Percentiles rank a stretch among this genome's conserved stretches.
phyloP scores from a whole-genome alignment of 2,888 invertebrate species.

The Sminthurinus aureus region DNA sequence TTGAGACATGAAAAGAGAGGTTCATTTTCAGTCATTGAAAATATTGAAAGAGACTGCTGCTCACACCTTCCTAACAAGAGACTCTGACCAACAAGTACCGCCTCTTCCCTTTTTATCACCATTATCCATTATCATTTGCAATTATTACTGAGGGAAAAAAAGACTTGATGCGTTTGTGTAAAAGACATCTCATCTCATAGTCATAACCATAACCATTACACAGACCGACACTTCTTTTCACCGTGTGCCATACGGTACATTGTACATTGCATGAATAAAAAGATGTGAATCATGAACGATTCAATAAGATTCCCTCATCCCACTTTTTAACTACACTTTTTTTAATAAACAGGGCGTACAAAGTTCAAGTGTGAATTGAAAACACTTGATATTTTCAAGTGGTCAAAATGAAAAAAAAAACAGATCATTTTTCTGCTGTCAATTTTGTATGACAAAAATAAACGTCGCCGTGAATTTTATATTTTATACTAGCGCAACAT shows the following conservation, averaged over 20 bases:
- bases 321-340: too few relatives aligned
- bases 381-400: slow-evolving; percentile 10
- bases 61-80: slow-evolving; percentile 39
- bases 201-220: slow-evolving; percentile 16
- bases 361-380: background rate
- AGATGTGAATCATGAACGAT: too few relatives aligned
- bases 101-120: slow-evolving; percentile 27
- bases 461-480: too few relatives aligned
- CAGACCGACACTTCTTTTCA: slow-evolving; percentile 29
- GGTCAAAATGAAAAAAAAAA: background rate
- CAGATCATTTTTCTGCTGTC: too few relatives aligned
- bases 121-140: slow-evolving; percentile 11
- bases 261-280: background rate
- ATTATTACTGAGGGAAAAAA: slow-evolving; percentile 21
- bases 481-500: too few relatives aligned
- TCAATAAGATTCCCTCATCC: too few relatives aligned
- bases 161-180: background rate
- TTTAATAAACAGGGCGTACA: background rate
- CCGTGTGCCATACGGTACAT: background rate
- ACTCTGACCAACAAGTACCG: slow-evolving; percentile 15
- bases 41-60: slow-evolving; percentile 29
- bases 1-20: background rate
- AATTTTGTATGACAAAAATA: too few relatives aligned
- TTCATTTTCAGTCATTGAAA: slow-evolving; percentile 11
- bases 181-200: slow-evolving; percentile 2